Evolutionary conservation across 2,113 vertebrate species (phyloP).

Genomic region (Raphicerus campestris): DNA sequence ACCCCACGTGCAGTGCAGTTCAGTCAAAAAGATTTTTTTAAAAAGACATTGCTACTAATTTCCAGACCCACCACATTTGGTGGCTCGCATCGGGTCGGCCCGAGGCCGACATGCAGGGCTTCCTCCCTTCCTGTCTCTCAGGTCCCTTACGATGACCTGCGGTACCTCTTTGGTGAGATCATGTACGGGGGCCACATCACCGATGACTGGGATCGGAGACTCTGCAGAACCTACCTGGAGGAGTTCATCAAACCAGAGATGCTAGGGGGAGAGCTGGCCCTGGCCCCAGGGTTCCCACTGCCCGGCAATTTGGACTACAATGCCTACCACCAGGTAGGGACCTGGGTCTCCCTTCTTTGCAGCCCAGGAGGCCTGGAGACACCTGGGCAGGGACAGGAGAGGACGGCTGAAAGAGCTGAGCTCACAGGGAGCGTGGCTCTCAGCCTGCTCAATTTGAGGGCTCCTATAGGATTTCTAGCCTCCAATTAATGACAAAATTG

Average conservation of each 20-base stretch:
- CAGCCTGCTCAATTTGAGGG: background rate
- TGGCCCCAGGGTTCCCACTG: slow-evolving; percentile 91
- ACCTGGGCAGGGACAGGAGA: background rate
- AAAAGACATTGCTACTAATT: background rate
- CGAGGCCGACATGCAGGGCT: fast-evolving
- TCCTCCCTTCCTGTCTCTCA: slow-evolving; percentile 55
- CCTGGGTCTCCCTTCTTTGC: background rate
- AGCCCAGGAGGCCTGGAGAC: no score
- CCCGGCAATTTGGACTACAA: slow-evolving; percentile 92
- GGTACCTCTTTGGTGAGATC: slow-evolving; percentile 97
- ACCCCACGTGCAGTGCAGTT: background rate
- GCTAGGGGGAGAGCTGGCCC: slow-evolving; percentile 89
- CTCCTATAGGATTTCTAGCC: background rate
- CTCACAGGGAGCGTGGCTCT: background rate
- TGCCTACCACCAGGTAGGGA: slow-evolving; percentile 90
- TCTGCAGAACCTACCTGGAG: slow-evolving; percentile 93
- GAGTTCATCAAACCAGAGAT: slow-evolving; percentile 94
- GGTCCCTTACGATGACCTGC: slow-evolving; percentile 94
- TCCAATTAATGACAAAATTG: background rate
- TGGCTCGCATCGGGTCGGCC: fast-evolving
- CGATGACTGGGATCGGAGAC: slow-evolving; percentile 94
- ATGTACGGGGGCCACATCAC: slow-evolving; percentile 98
- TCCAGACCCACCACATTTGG: background rate
- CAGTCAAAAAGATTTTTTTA: background rate
- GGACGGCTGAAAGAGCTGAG: background rate